Percentiles rank a stretch among this genome's conserved stretches.
These are phyloP conservation scores for Pherbina coryleti DNA, from an alignment of 2,888 invertebrate genomes.

Conservation along the genomic window DNA sequence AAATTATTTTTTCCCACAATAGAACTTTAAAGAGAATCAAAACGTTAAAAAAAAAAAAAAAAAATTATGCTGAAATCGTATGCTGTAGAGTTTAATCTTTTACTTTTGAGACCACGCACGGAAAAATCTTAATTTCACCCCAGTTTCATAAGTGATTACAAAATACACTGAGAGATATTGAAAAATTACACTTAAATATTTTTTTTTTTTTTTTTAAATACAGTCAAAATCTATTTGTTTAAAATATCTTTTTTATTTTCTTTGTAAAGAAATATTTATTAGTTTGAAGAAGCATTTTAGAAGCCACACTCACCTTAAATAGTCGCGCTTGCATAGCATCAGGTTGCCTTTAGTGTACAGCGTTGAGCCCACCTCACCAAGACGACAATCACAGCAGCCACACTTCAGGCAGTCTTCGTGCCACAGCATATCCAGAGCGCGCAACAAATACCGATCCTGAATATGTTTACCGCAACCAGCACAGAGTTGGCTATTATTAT, in stretches of 20 bases:
- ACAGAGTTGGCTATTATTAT: slow-evolving; percentile 79
- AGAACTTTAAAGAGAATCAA: no score
- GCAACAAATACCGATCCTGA: slow-evolving; percentile 89
- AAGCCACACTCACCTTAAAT: slow-evolving; percentile 79
- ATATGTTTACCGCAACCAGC: slow-evolving; percentile 96
- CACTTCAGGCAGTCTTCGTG: slow-evolving; percentile 98
- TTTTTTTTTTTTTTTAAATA: no score
- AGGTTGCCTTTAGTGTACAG: slow-evolving; percentile 95
- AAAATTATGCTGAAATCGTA: no score
- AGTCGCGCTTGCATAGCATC: slow-evolving; percentile 95
- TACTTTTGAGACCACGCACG: no score
- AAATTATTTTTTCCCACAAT: no score
- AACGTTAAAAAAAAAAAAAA: no score
- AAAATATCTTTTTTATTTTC: neutral
- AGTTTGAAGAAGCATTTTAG: neutral
- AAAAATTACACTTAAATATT: no score
- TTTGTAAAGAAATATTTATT: no score
- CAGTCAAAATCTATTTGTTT: neutral
- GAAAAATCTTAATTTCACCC: no score
- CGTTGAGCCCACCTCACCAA: slow-evolving; percentile 96
- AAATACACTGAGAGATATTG: no score
- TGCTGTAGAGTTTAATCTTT: no score
- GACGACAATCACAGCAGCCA: slow-evolving; percentile 95
- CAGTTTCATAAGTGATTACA: no score
- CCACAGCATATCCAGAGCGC: slow-evolving; percentile 95